These are phyloP conservation scores for Pollenia amentaria DNA, from an alignment of 2,888 invertebrate genomes.

Conservation along the genomic window DNA sequence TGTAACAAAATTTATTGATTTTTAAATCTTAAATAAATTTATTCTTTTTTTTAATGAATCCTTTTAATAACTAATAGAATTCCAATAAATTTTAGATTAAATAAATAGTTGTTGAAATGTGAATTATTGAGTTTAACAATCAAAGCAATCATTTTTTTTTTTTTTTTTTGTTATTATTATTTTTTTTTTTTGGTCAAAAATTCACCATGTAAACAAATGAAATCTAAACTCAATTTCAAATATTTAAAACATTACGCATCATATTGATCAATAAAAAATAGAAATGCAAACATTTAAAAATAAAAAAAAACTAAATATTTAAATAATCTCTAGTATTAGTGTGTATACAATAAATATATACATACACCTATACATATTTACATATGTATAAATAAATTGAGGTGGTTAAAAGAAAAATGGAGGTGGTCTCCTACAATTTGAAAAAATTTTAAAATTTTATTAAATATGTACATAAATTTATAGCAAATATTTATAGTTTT, in stretches of 20 bases:
- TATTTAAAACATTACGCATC: constrained; percentile 62
- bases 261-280: constrained; percentile 2
- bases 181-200: neutral
- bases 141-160: too few species aligned
- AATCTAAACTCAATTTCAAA: constrained; percentile 35
- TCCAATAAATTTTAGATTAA: too few species aligned
- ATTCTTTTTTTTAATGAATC: too few species aligned
- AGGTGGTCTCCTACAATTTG: constrained; percentile 66
- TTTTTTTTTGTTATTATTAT: neutral
- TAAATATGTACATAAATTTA: constrained; percentile 20
- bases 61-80: too few species aligned
- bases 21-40: too few species aligned
- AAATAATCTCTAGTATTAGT: neutral
- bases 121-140: too few species aligned
- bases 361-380: neutral
- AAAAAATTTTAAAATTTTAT: constrained; percentile 33
- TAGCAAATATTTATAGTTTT: constrained; percentile 28
- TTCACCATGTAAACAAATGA: constrained; percentile 47
- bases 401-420: constrained; percentile 59
- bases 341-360: constrained; percentile 10
- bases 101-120: too few species aligned
- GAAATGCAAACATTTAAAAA: constrained; percentile 30
- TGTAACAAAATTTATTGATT: too few species aligned
- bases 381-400: constrained; percentile 53
- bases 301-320: neutral